Evolutionary conservation across 2,113 vertebrate species (phyloP).

Genomic region (Choloepus hoffmanni): DNA sequence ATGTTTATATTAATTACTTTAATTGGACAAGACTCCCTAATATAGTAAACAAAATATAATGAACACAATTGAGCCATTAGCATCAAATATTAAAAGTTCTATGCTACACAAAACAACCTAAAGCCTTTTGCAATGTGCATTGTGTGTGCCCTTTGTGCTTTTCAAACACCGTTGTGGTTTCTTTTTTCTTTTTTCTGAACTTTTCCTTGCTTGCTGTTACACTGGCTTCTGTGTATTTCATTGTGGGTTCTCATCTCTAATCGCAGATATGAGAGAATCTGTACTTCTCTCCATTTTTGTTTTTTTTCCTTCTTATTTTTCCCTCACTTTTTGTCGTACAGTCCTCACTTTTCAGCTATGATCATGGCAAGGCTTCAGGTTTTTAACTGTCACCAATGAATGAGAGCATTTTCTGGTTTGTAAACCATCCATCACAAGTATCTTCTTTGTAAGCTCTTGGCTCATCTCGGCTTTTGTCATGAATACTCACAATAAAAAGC

Average conservation of each 20-base stretch:
- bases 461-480: conserved; percentile 19
- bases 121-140: background rate
- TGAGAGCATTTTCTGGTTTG: conserved; percentile 20
- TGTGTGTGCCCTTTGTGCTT: background rate
- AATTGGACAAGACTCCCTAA: background rate
- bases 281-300: background rate
- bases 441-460: conserved; percentile 45
- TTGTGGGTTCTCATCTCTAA: background rate
- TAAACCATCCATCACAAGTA: conserved; percentile 18
- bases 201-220: background rate
- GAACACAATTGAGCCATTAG: background rate
- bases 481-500: conserved; percentile 30
- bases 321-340: background rate
- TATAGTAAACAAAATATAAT: background rate
- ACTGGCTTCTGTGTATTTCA: background rate
- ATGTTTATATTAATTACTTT: background rate
- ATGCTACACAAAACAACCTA: background rate
- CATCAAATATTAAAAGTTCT: background rate
- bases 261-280: background rate
- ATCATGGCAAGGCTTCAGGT: background rate
- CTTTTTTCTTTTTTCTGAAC: background rate
- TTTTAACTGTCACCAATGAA: background rate
- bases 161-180: background rate
- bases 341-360: background rate
- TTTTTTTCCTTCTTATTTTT: background rate